Conservation (phyloP, 2,888 invertebrate genomes). For the Nysson spinosus region DNA sequence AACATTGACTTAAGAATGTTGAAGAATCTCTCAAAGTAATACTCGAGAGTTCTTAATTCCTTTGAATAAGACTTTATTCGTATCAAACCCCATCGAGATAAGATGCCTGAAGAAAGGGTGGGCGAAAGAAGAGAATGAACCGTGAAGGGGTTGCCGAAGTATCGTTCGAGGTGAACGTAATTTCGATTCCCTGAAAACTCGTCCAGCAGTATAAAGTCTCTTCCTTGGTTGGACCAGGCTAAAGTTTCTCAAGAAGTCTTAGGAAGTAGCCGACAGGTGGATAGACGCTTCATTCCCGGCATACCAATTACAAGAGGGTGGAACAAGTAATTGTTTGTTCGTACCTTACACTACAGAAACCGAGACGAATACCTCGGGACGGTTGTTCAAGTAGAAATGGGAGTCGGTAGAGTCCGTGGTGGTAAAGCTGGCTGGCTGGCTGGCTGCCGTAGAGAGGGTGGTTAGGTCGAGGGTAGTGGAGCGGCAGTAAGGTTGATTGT, state of each 20-base stretch:
- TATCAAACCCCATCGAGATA: background rate
- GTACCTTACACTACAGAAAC: constrained; percentile 55
- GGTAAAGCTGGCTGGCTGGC: too few relatives aligned
- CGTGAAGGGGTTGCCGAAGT: background rate
- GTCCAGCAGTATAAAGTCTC: constrained; percentile 6
- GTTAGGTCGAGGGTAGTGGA: constrained; percentile 58
- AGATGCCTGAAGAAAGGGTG: background rate
- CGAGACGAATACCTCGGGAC: constrained; percentile 49
- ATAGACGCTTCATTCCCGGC: constrained; percentile 63
- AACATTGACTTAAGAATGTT: too few relatives aligned
- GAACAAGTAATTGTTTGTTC: constrained; percentile 69
- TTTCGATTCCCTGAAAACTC: constrained; percentile 50
- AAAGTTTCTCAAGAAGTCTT: constrained; percentile 58
- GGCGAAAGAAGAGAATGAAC: constrained; percentile 5
- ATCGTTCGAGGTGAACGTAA: constrained; percentile 43
- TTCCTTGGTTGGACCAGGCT: background rate
- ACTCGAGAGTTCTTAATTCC: too few relatives aligned
- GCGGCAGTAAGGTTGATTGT: constrained; percentile 73
- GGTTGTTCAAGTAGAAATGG: too few relatives aligned
- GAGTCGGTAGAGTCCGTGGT: too few relatives aligned
- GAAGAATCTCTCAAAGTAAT: too few relatives aligned
- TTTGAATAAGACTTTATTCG: too few relatives aligned
- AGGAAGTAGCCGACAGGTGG: constrained; percentile 59
- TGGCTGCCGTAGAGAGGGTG: constrained; percentile 30
- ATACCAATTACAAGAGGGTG: constrained; percentile 65